Base-by-base conservation (phyloP, 2,888 invertebrate species). In the Rhaphigaster nebulosa region DNA sequence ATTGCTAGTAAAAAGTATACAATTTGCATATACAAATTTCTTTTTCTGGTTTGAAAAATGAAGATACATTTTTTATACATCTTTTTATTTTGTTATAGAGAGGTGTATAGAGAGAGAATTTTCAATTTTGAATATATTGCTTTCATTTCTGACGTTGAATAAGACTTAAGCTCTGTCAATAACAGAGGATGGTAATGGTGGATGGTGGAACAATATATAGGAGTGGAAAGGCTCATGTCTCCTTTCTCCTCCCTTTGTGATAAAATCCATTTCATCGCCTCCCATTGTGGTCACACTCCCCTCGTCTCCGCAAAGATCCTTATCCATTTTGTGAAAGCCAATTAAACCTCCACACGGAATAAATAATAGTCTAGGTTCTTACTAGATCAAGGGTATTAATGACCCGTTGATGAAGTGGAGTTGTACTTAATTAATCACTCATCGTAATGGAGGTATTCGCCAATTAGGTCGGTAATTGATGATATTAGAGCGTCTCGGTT, bases 251-350 rank as follows among this genome's bases (percentile, higher is more conserved):
- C 6, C 29, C 65, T 70, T 34, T 70, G 65, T 70, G 65, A 70
- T 70, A 70, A 70, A 70, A 70, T 70, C 60, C 60, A 60, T 60
- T 60, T 60, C 65, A 70, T 70, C 65, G 65, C 65, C 65, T 70
- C 4, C n/a, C 65, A 70, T 70, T 70, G 65, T 70, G 65, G 65
- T 34, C 65, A 29, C 29, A 70, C 12, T 70, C 65, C 1, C 12
- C 60, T n/a, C n/a, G 60, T 60, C 60, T 60, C 60, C n/a, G 26
- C 65, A 1, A 70, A 70, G 65, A 70, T 70, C 65, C 29, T 60
- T 70, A 70, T 70, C 65, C 29, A 70, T 70, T 70, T 70, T 70
- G 65, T 70, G 65, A 70, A 70, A 70, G 65, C 65, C 65, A 34
- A 70, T 70, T 70, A 70, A 70, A 70, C n/a, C 60, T 12, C n/a